Evolutionary conservation across 2,113 vertebrate genomes (phyloP), one percentile per base, ranked within the genome.

Genomic region (Pterocles burchelli): DNA sequence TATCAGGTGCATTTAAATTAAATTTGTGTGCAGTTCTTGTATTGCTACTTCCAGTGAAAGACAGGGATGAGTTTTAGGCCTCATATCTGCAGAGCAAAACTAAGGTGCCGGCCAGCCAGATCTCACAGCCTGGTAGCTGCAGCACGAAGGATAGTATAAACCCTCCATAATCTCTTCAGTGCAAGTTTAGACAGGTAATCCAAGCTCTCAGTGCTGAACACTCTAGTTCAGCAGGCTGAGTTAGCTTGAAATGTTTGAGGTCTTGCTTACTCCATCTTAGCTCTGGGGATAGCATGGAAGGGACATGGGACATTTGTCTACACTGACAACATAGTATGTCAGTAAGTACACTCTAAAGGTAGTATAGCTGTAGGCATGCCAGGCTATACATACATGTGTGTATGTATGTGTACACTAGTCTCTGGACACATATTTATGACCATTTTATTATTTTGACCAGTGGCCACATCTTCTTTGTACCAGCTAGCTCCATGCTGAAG

Each of bases 331-430:
- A 3, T 17, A 54, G 19, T 21, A 4, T 10, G 18, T 65, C 74
- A 78, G 28, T 58, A 38, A 45, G 24, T 52, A 25, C 11, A 6
- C 51, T 26, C 41, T 38, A 16, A 45, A 85, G 20, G 33, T 65
- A 24, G 4, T 36, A 0, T 15, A 12, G 17, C 10, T 77, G 9
- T 34, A 16, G 54, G 9, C 24, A 11, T 65, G 21, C 25, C 17
- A 16, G 33, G 38, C 45, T n/a, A 1, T 45, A 38, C 7, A 1
- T 38, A 5, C 13, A 3, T 14, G 8, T 52, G 0, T 17, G 8
- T 59, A 16, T 33, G 34, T 11, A 28, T 33, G 17, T 31, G 49
- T 68, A 15, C 20, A 6, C 28, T 55, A 19, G 4, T 61, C 51
- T 81, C 16, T 85, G 46, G 14, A 10, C n/a, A 24, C 8, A 1